Evolutionary conservation across 1,140 invertebrate genomes (phyloP).

Genomic region (Myzus persicae): DNA sequence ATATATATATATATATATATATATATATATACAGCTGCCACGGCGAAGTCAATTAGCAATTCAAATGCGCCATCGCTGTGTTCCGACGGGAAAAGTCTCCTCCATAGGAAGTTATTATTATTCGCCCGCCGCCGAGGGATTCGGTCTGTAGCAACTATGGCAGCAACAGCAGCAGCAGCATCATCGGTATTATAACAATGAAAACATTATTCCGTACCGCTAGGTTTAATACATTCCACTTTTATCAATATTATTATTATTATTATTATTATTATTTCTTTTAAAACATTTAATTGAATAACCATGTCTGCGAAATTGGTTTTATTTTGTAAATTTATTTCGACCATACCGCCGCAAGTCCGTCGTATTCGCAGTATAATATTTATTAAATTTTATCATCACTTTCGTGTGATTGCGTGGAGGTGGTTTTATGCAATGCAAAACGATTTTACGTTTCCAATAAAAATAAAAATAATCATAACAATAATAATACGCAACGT

Average conservation of each 20-base stretch:
- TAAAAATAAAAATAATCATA: neutral
- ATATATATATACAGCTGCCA: neutral
- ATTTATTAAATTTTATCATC: neutral
- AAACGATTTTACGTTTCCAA: neutral
- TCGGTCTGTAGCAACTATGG: neutral
- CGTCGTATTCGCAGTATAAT: neutral
- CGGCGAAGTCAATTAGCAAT: constrained; percentile 27
- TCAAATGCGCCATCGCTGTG: constrained; percentile 11
- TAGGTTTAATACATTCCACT: neutral
- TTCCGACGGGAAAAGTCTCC: neutral
- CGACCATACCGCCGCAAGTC: neutral
- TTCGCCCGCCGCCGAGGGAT: neutral
- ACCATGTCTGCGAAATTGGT: neutral
- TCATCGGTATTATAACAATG: neutral
- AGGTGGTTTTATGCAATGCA: neutral
- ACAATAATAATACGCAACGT: neutral
- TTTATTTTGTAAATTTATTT: neutral
- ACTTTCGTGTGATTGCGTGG: neutral
- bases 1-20: too few relatives aligned
- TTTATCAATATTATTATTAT: constrained; percentile 30
- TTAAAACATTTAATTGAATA: constrained; percentile 19
- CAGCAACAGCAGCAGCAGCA: neutral
- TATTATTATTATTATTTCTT: constrained; percentile 8
- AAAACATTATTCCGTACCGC: neutral
- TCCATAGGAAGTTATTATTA: constrained; percentile 12